These are phyloP conservation scores for Pelecanoides urinatrix DNA, from an alignment of 2,113 vertebrate species.

Conservation along the genomic window DNA sequence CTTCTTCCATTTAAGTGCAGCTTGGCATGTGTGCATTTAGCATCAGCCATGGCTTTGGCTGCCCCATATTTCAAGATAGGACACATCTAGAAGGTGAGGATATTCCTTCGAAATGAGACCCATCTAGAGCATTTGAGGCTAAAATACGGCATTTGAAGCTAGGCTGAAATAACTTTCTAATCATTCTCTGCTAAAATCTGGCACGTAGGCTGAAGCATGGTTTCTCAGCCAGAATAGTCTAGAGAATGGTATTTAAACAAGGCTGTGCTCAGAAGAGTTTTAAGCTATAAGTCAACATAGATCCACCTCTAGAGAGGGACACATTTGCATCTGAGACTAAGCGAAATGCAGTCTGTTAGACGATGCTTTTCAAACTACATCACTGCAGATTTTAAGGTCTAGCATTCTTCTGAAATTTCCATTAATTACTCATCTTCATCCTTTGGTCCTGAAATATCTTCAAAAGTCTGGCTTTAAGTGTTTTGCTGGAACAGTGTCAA, in stretches of 20 bases:
- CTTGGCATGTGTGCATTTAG: neutral
- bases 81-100: neutral
- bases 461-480: neutral
- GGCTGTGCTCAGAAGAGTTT: neutral
- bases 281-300: neutral
- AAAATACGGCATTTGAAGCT: neutral
- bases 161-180: neutral
- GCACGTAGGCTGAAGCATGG: neutral
- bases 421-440: neutral
- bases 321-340: neutral
- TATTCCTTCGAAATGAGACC: neutral
- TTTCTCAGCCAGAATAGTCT: slow-evolving; percentile 31
- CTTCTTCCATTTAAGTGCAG: neutral
- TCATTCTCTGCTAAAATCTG: slow-evolving; percentile 2
- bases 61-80: neutral
- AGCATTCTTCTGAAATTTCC: neutral
- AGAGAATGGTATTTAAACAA: slow-evolving; percentile 29
- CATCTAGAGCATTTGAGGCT: neutral
- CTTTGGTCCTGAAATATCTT: neutral
- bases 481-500: slow-evolving; percentile 6
- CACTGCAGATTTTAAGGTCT: neutral
- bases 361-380: neutral
- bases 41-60: neutral
- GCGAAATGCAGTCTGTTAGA: neutral
- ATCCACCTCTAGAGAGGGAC: neutral